Conservation (phyloP, 2,888 invertebrate genomes). For the Glomeris marginata region DNA sequence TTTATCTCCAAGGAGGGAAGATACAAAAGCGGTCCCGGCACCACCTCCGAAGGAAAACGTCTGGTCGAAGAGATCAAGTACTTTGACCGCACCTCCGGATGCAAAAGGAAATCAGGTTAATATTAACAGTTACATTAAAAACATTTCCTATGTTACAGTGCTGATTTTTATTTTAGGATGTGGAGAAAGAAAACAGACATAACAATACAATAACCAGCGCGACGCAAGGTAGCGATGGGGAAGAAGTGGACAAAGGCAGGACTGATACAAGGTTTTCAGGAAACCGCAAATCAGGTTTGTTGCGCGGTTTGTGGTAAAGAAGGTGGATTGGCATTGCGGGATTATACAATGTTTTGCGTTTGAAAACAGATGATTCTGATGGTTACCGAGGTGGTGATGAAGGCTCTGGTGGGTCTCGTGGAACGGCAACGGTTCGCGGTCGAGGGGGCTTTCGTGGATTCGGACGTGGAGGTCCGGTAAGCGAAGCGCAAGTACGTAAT, state of each 20-base stretch:
- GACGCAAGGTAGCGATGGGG: conserved; percentile 9
- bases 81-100: not conserved
- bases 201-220: conserved; percentile 8
- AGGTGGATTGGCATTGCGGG: not conserved
- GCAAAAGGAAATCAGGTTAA: not conserved
- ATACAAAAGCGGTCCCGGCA: conserved; percentile 17
- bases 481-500: not conserved
- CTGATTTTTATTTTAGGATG: conserved; percentile 5
- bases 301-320: not conserved
- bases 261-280: not conserved
- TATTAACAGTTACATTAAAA: not conserved
- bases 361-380: not conserved
- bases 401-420: not conserved
- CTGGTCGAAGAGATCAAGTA: conserved; percentile 18
- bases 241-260: not conserved
- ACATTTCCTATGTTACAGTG: not conserved
- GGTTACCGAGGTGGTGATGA: not conserved
- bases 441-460: not conserved
- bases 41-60: conserved; percentile 24
- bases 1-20: conserved; percentile 13
- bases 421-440: not conserved
- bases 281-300: not conserved
- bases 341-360: not conserved
- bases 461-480: not conserved
- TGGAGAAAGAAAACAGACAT: conserved; percentile 9